Conservation (phyloP, 2,113 vertebrate genomes). For the Anoplopoma fimbria region DNA sequence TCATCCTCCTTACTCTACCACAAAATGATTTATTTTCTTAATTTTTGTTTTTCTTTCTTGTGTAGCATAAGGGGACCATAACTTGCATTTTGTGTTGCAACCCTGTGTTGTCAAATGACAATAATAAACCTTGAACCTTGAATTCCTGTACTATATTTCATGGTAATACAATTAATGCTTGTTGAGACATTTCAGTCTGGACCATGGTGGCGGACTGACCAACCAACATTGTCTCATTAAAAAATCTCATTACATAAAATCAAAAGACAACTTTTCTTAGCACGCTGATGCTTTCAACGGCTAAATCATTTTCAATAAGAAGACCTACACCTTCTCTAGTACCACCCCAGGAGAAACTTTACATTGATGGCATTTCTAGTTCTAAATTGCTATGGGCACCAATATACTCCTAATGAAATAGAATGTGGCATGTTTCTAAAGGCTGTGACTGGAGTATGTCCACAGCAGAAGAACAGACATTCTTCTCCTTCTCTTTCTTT, state of each 20-base stretch:
- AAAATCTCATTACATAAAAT: too few relatives aligned
- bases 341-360: background rate
- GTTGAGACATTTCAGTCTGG: too few relatives aligned
- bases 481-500: conserved; percentile 1
- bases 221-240: too few relatives aligned
- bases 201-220: too few relatives aligned
- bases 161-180: too few relatives aligned
- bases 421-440: background rate
- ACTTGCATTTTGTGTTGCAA: background rate
- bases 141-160: background rate
- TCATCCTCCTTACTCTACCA: too few relatives aligned
- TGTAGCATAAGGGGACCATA: background rate
- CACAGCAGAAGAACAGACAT: background rate
- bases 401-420: background rate
- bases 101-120: background rate
- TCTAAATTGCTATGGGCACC: background rate
- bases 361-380: background rate
- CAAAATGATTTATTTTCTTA: too few relatives aligned
- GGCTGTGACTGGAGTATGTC: background rate
- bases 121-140: too few relatives aligned
- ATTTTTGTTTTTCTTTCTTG: too few relatives aligned
- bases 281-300: background rate
- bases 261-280: too few relatives aligned
- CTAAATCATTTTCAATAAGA: background rate
- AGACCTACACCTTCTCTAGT: background rate